Evolutionary conservation across 1,140 invertebrate genomes (phyloP), one percentile per base, ranked within the genome.

Genomic region (Drosophila pectinifera): DNA sequence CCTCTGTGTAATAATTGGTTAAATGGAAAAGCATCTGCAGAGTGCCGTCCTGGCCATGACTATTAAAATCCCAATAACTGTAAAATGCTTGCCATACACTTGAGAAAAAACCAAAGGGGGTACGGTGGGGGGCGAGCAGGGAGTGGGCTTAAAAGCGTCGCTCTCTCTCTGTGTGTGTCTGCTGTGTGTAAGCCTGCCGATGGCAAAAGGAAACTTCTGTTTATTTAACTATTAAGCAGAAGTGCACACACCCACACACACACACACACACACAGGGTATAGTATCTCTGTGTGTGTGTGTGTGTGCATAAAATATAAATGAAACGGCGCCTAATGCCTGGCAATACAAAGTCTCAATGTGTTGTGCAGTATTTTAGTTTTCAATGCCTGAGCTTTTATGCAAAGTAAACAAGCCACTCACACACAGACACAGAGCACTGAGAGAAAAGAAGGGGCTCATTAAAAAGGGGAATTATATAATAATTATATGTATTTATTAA

Each of bases 281-380:
- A n/a, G 39, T 39, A 42, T 63, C 53, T 31, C 53, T 31, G 28
- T 59, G 53, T 55, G 73, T 34, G 43, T 76, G 54, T 57, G 73
- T 82, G 80, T 88, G 72, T 88, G 83, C 67, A 83, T 89, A 88
- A 88, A 88, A 88, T 89, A 83, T 89, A 80, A 89, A 83, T 88
- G 84, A 88, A 88, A 88, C 63, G 63, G 72, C 82, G 72, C 80
- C 83, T 88, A 89, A 89, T 88, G 76, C 83, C 58, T 73, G 76
- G 83, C 79, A 86, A 83, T 83, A 88, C 79, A 76, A 75, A 76
- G 84, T 88, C 80, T 88, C 84, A 79, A 70, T 83, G 80, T 89
- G 79, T 82, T 83, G 79, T 88, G 79, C 84, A 89, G 79, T 88
- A 88, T 88, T 88, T 88, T 89, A 88, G 83, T 88, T 88, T 88